phyloP scores from a whole-genome alignment of 2,888 invertebrate genomes.

The Drosophila kokeensis region DNA sequence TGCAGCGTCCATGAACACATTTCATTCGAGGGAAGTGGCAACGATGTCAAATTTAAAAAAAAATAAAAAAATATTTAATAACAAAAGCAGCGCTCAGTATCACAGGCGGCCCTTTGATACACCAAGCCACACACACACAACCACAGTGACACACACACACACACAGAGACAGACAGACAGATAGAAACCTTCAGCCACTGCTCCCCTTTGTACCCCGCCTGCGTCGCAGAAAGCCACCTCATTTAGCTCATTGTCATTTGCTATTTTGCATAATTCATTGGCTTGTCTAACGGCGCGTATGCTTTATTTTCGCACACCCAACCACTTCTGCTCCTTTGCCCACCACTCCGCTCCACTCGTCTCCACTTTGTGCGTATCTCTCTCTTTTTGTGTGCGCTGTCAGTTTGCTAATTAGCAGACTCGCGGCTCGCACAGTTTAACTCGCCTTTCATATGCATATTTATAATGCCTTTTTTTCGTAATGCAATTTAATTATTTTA shows the following conservation, averaged over 20 bases:
- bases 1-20: not conserved
- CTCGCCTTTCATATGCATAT: slow-evolving; percentile 74
- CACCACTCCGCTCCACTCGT: not conserved
- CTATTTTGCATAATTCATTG: slow-evolving; percentile 78
- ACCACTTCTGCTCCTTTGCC: not conserved
- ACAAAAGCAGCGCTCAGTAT: slow-evolving; percentile 39
- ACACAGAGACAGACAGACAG: not conserved
- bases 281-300: slow-evolving; percentile 77
- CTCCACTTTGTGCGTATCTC: slow-evolving; percentile 1
- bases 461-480: slow-evolving; percentile 44
- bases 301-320: slow-evolving; percentile 54
- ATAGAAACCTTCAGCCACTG: not conserved
- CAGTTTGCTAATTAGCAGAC: slow-evolving; percentile 74
- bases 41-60: slow-evolving; percentile 52
- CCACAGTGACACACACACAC: not conserved
- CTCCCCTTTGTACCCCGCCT: not conserved
- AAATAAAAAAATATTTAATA: slow-evolving; percentile 7
- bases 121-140: not conserved
- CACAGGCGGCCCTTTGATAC: slow-evolving; percentile 17
- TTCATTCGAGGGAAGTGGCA: not conserved
- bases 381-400: slow-evolving; percentile 47
- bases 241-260: slow-evolving; percentile 47
- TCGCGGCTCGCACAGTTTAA: slow-evolving; percentile 46
- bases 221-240: not conserved
- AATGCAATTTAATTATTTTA: slow-evolving; percentile 76